Evolutionary conservation across 1,140 invertebrate genomes (phyloP).

Genomic region (Cyphomyrmex costatus): DNA sequence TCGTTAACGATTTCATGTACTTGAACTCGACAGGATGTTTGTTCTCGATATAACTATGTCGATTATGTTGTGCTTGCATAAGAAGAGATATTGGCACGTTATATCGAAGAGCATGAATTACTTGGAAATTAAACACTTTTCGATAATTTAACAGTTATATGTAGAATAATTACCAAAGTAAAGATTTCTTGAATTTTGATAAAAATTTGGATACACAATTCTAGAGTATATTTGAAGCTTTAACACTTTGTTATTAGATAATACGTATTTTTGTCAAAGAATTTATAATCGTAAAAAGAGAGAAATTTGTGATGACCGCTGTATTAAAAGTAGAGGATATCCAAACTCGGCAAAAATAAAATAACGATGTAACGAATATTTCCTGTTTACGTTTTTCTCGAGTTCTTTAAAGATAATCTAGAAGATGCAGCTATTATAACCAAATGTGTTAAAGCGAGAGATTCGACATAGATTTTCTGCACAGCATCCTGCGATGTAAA

Average conservation of each 20-base stretch:
- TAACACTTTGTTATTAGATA: too few relatives aligned
- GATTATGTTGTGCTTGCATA: not conserved
- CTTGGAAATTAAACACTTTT: slow-evolving; percentile 1
- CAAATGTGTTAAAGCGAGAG: not conserved
- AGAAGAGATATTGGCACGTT: not conserved
- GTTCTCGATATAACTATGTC: not conserved
- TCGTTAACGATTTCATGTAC: slow-evolving; percentile 26
- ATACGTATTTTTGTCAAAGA: too few relatives aligned
- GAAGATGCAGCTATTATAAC: not conserved
- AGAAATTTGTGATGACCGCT: too few relatives aligned
- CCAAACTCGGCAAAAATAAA: too few relatives aligned
- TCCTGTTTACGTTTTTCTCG: not conserved
- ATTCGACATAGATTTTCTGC: slow-evolving; percentile 8
- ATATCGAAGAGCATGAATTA: not conserved
- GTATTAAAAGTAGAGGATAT: too few relatives aligned
- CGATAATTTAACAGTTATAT: not conserved
- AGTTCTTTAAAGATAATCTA: not conserved
- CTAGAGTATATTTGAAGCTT: too few relatives aligned
- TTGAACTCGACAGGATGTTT: slow-evolving; percentile 14
- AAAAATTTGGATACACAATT: not conserved
- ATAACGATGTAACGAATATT: not conserved
- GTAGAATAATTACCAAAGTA: not conserved
- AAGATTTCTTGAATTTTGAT: slow-evolving; percentile 1
- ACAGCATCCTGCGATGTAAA: not conserved
- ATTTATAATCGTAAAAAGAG: too few relatives aligned